Conservation (phyloP, 2,888 invertebrate species). For the Ectropis crepuscularia region DNA sequence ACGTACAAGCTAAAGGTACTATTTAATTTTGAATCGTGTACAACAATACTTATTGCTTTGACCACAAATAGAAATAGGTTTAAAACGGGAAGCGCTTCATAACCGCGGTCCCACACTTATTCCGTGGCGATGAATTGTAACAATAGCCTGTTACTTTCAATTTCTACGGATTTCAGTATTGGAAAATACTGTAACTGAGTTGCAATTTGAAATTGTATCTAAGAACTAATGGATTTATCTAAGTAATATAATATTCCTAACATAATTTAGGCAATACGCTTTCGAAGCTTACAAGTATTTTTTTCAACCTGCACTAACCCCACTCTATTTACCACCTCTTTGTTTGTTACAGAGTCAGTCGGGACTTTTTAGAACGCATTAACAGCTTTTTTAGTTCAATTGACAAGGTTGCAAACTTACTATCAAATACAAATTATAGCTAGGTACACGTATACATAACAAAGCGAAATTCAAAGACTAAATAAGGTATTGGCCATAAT, state of each 20-base stretch:
- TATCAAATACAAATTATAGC: not conserved
- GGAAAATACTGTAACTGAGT: constrained; percentile 35
- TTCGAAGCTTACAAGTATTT: not conserved
- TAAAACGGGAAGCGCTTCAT: constrained; percentile 62
- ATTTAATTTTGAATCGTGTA: constrained; percentile 31
- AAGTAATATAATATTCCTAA: too few relatives aligned
- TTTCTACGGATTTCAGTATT: constrained; percentile 51
- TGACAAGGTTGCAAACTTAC: too few relatives aligned
- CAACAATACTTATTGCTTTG: constrained; percentile 31
- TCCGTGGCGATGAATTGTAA: constrained; percentile 54
- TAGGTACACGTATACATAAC: not conserved
- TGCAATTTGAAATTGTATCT: too few relatives aligned
- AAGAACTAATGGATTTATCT: too few relatives aligned
- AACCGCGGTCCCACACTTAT: constrained; percentile 75
- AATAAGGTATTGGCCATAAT: constrained; percentile 24
- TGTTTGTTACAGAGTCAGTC: too few relatives aligned
- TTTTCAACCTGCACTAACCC: not conserved
- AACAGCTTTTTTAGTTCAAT: too few relatives aligned
- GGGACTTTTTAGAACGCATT: too few relatives aligned
- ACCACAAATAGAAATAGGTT: constrained; percentile 61
- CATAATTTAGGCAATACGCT: not conserved
- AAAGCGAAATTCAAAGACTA: constrained; percentile 24
- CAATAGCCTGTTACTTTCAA: constrained; percentile 53
- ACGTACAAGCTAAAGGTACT: constrained; percentile 2
- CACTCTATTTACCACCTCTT: too few relatives aligned